A percentile compares a stretch with the other conserved stretches of the same genome.
phyloP scores from a whole-genome alignment of 2,888 invertebrate species.

The Geotrupes spiniger region DNA sequence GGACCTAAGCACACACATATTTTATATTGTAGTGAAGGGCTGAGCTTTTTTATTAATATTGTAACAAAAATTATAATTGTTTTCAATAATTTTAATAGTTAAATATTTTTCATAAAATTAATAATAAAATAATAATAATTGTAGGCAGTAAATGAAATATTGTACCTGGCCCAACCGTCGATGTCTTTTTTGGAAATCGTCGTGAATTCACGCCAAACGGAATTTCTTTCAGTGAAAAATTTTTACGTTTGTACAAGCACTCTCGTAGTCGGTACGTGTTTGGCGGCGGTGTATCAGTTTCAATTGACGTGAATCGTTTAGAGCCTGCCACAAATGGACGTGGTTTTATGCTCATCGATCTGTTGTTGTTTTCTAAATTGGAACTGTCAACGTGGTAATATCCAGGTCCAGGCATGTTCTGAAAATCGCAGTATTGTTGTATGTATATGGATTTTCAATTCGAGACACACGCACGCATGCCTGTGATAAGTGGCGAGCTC shows the following conservation, averaged over 20 bases:
- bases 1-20: constrained; percentile 24
- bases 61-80: too few species aligned
- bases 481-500: too few species aligned
- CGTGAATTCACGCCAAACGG: constrained; percentile 24
- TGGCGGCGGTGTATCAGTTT: constrained; percentile 31
- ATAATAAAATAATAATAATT: neutral
- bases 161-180: constrained; percentile 21
- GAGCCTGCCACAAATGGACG: constrained; percentile 33
- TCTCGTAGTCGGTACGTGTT: constrained; percentile 29
- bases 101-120: too few species aligned
- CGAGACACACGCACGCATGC: too few species aligned
- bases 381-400: constrained; percentile 31
- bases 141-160: neutral
- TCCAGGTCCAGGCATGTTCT: constrained; percentile 41
- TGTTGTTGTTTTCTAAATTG: constrained; percentile 17
- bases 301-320: constrained; percentile 28
- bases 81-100: too few species aligned
- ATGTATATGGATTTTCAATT: too few species aligned
- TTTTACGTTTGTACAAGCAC: constrained; percentile 18
- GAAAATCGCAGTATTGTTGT: constrained; percentile 21
- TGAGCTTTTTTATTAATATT: too few species aligned
- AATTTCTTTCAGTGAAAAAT: constrained; percentile 26
- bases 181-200: constrained; percentile 16
- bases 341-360: constrained; percentile 32
- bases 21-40: too few species aligned